These are phyloP conservation scores for Pseudotriccus pelzelni DNA, from an alignment of 2,797 vertebrate species.

Conservation along the genomic window DNA sequence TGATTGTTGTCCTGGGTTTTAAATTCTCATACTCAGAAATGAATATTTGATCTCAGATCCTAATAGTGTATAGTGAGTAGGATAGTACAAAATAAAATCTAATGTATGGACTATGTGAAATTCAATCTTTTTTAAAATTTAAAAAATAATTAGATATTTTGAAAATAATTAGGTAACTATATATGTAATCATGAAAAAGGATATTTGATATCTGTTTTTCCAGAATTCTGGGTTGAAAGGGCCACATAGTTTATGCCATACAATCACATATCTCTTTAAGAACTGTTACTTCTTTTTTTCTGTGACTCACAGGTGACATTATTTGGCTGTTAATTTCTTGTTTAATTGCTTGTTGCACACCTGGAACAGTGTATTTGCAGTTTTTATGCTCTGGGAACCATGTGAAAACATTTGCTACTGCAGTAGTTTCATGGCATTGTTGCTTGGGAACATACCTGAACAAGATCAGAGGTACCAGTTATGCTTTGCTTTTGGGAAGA, in stretches of 20 bases:
- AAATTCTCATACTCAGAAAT: background rate
- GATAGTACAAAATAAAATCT: background rate
- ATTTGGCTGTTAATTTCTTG: background rate
- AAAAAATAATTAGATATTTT: background rate
- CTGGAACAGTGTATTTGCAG: background rate
- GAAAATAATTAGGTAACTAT: background rate
- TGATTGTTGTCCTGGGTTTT: background rate
- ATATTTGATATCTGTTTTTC: background rate
- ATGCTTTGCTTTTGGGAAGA: background rate
- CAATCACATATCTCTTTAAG: background rate
- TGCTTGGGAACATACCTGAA: background rate
- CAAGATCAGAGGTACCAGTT: background rate
- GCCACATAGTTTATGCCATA: fast-evolving
- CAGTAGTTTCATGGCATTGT: background rate
- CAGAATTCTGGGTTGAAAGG: background rate
- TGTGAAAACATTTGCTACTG: background rate
- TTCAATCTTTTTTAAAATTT: background rate
- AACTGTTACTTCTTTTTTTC: background rate
- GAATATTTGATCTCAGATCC: background rate
- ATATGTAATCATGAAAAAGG: background rate
- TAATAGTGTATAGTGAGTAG: background rate
- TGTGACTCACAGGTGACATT: fast-evolving
- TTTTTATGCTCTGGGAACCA: background rate
- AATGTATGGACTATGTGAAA: background rate
- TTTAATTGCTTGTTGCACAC: background rate